These are phyloP conservation scores for Ladona fulva DNA, from an alignment of 1,140 invertebrate species.

Conservation along the genomic window DNA sequence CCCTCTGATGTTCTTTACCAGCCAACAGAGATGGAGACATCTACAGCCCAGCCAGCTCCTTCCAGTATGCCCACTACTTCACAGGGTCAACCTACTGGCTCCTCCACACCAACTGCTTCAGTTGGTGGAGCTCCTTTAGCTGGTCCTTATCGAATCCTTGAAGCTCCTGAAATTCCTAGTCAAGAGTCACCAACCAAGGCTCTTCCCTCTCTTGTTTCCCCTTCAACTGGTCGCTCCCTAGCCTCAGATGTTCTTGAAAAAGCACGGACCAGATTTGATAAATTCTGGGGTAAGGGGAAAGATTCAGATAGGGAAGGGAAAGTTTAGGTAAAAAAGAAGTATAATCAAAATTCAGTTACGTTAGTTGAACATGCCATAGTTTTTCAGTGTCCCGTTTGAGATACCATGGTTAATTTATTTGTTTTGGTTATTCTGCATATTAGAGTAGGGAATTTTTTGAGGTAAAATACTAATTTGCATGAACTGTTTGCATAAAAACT, in stretches of 20 bases:
- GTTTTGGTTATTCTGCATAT: neutral
- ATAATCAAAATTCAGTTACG: neutral
- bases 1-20: neutral
- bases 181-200: slow-evolving; percentile 26
- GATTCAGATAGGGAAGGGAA: neutral
- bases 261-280: slow-evolving; percentile 72
- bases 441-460: neutral
- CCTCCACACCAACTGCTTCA: neutral
- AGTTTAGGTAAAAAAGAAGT: neutral
- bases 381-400: neutral
- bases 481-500: neutral
- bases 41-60: slow-evolving; percentile 16
- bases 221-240: slow-evolving; percentile 41
- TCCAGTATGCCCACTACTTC: neutral
- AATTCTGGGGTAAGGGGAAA: slow-evolving; percentile 63
- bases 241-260: slow-evolving; percentile 72
- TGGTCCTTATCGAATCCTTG: slow-evolving; percentile 34
- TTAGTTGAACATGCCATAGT: neutral
- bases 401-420: neutral
- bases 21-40: slow-evolving; percentile 18
- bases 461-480: neutral
- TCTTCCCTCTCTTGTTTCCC: slow-evolving; percentile 32
- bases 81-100: neutral
- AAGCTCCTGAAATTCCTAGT: slow-evolving; percentile 34
- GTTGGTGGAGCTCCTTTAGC: slow-evolving; percentile 12